Percentiles rank a stretch among this genome's conserved stretches.
phyloP scores from a whole-genome alignment of 2,113 vertebrate species.

The Otocyon megalotis region DNA sequence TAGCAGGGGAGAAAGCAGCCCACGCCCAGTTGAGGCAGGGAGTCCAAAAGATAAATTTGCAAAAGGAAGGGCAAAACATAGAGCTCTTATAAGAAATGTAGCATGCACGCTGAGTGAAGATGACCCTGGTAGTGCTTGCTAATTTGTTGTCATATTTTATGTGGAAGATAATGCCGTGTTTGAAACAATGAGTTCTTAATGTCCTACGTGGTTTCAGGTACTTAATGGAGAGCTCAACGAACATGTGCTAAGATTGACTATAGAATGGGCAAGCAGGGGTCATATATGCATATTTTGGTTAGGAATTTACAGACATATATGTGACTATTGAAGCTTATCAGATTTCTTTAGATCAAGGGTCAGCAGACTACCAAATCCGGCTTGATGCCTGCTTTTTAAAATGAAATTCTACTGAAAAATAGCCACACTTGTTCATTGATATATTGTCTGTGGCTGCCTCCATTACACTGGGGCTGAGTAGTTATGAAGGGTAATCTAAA shows the following conservation, averaged over 20 bases:
- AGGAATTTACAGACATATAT: not conserved
- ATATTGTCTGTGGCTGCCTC: not conserved
- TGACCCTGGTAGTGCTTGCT: not conserved
- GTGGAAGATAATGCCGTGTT: not conserved
- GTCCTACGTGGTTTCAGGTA: not conserved
- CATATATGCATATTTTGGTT: not conserved
- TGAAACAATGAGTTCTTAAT: not conserved
- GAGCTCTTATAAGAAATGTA: not conserved
- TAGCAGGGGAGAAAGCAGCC: slow-evolving; percentile 69
- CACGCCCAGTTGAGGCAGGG: not conserved
- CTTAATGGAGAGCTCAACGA: not conserved
- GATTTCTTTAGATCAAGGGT: not conserved
- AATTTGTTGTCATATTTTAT: not conserved
- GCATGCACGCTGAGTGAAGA: not conserved
- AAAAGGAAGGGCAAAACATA: not conserved
- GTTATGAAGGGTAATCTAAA: not conserved
- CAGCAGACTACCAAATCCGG: not conserved
- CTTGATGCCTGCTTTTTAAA: not conserved
- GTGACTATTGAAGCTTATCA: not conserved
- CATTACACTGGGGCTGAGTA: not conserved
- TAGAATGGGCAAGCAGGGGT: not conserved
- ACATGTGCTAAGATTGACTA: not conserved
- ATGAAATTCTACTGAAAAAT: not conserved
- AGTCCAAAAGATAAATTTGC: not conserved
- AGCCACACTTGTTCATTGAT: not conserved